phyloP scores from a whole-genome alignment of 2,888 invertebrate genomes.

The Macaria notata region DNA sequence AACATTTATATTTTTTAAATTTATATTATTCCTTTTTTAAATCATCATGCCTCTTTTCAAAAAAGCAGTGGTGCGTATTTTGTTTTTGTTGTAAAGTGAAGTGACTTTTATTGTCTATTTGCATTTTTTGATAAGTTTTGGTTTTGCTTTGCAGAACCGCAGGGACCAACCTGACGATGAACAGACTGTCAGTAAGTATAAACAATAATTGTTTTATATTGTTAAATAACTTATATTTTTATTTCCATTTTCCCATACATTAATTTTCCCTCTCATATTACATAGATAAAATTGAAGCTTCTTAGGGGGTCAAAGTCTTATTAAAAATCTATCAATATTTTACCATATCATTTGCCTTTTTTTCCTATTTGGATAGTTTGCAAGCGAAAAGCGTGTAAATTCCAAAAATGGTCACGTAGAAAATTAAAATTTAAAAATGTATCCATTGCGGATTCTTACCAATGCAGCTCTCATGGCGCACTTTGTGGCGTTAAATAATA shows the following conservation, averaged over 20 bases:
- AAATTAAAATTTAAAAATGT: conserved; percentile 1
- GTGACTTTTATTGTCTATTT: conserved; percentile 12
- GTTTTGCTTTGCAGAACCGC: conserved; percentile 52
- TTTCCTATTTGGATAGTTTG: no score
- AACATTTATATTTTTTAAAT: conserved; percentile 31
- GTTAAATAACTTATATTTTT: no score
- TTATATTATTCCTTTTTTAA: conserved; percentile 29
- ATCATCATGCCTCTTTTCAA: conserved; percentile 37
- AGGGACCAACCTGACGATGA: conserved; percentile 70
- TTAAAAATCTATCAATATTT: no score
- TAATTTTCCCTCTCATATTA: no score
- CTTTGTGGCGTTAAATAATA: conserved; percentile 8
- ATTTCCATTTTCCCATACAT: no score
- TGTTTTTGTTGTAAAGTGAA: conserved; percentile 3
- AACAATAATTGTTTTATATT: conserved; percentile 1
- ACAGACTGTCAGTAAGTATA: conserved; percentile 75
- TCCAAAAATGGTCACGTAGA: no score
- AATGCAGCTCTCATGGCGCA: conserved; percentile 6
- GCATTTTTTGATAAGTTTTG: conserved; percentile 16
- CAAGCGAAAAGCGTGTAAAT: no score
- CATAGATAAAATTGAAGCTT: no score
- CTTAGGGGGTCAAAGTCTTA: no score
- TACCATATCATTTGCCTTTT: no score
- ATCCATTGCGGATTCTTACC: not conserved
- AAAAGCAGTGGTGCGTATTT: conserved; percentile 54